Percentiles rank a stretch among this genome's conserved stretches.
phyloP scores from a whole-genome alignment of 2,113 vertebrate genomes.

The Tenebrosternarchus preto region DNA sequence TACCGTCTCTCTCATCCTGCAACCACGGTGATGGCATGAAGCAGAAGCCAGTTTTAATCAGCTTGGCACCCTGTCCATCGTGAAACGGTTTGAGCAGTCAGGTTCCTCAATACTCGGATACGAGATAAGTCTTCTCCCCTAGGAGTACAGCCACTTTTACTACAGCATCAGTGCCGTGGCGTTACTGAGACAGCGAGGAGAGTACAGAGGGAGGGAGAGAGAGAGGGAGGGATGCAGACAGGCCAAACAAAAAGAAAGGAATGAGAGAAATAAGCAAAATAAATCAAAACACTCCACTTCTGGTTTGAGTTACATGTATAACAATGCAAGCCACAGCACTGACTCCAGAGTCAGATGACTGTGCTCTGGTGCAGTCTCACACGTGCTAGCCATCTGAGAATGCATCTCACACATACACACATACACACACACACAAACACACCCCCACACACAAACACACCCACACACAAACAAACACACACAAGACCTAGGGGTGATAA shows the following conservation, averaged over 20 bases:
- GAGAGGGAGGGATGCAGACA: constrained; percentile 7
- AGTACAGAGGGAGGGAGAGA: constrained; percentile 4
- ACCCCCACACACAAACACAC: background rate
- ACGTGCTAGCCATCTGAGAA: background rate
- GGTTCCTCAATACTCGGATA: no score
- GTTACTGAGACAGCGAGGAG: background rate
- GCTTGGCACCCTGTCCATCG: background rate
- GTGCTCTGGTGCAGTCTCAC: constrained; percentile 30
- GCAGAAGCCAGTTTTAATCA: background rate
- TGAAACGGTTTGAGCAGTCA: no score
- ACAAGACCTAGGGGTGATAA: constrained; percentile 33
- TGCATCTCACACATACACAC: background rate
- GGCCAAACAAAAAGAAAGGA: constrained; percentile 6
- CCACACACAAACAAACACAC: constrained; percentile 1
- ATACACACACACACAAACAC: constrained; percentile 47
- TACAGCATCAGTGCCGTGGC: background rate
- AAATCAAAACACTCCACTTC: constrained; percentile 5
- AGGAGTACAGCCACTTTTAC: background rate
- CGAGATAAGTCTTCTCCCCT: no score
- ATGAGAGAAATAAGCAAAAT: background rate
- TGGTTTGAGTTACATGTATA: constrained; percentile 11
- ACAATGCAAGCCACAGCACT: background rate
- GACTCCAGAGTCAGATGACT: constrained; percentile 5
- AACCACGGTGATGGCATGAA: background rate
- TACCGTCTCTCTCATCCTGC: background rate